Base-by-base conservation (phyloP, 2,888 invertebrate genomes). In the Cheilosia grossa region DNA sequence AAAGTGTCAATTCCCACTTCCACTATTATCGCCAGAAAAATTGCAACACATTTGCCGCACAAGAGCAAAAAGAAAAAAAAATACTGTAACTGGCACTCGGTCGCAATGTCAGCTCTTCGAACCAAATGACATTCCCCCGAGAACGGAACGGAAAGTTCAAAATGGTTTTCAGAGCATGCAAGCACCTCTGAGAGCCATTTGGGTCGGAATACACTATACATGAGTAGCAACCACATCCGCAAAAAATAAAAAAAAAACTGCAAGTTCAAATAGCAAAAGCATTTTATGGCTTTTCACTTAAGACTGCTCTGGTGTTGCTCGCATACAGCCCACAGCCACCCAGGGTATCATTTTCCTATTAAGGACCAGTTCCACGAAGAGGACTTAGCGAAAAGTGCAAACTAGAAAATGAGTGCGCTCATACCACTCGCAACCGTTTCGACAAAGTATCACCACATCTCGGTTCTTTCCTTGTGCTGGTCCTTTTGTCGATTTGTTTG, bases 251-350 rank as follows among this genome's bases (percentile, higher is more conserved):
- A 30, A 72, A 79, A 80, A 66, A 80, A 85, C 44, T 81, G 85
- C 80, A 85, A 81, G 72, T 77, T 77, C 80, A 80, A 81, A 80
- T 70, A 77, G 81, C 81, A 75, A 77, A 80, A 77, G 66, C 72
- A 77, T 85, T 85, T 85, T 80, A 85, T 77, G 67, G 80, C 72
- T 81, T 85, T 77, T 77, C 72, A 81, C 77, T 85, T 81, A 85
- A 67, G 77, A 42, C 69, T 70, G 59, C 27, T 24, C 40, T 33
- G 37, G n/a, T 69, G 27, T 44, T 42, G 40, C 30, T 69, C 10
- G 49, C 6, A 30, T 2, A 24, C 54, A 56, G 42, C 73, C 51
- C 56, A 59, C 51, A 66, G 61, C 70, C 79, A 80, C 72, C 85
- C 66, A 67, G 80, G 85, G 85, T 85, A 85, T 85, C 75, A 77